phyloP scores from a whole-genome alignment of 2,888 invertebrate species.

The Amphiduros pacificus region DNA sequence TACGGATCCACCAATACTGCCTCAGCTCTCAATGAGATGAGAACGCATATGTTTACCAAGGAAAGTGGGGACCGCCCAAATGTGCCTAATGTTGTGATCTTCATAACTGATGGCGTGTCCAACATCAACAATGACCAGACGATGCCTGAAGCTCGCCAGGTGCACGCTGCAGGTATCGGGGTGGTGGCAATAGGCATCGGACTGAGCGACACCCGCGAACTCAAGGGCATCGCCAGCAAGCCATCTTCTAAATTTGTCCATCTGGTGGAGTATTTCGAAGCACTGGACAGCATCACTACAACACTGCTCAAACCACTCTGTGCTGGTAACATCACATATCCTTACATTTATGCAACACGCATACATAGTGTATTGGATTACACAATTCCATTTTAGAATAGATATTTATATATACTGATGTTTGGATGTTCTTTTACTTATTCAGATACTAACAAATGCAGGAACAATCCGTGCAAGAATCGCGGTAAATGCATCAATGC shows the following conservation, averaged over 20 bases:
- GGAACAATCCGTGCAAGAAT: conserved; percentile 25
- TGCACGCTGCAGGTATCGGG: conserved; percentile 23
- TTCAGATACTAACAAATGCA: conserved; percentile 26
- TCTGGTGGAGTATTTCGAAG: neutral
- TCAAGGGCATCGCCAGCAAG: conserved; percentile 39
- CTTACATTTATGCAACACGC: neutral
- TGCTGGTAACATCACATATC: neutral
- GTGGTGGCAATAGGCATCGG: conserved; percentile 15
- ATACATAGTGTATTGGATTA: no score
- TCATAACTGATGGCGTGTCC: conserved; percentile 29
- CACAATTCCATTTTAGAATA: neutral
- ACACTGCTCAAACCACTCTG: neutral
- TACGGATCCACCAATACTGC: conserved; percentile 27
- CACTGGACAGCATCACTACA: neutral
- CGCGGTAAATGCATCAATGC: conserved; percentile 25
- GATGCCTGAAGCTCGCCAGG: conserved; percentile 25
- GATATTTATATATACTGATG: neutral
- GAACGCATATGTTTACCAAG: conserved; percentile 18
- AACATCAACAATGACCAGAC: conserved; percentile 23
- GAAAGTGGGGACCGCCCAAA: conserved; percentile 23
- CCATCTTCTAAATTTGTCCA: conserved; percentile 28
- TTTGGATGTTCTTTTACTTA: no score
- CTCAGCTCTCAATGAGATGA: conserved; percentile 20
- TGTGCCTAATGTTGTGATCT: conserved; percentile 24
- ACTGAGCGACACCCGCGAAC: conserved; percentile 34